phyloP scores from a whole-genome alignment of 2,113 vertebrate genomes.

The Platanista minor region DNA sequence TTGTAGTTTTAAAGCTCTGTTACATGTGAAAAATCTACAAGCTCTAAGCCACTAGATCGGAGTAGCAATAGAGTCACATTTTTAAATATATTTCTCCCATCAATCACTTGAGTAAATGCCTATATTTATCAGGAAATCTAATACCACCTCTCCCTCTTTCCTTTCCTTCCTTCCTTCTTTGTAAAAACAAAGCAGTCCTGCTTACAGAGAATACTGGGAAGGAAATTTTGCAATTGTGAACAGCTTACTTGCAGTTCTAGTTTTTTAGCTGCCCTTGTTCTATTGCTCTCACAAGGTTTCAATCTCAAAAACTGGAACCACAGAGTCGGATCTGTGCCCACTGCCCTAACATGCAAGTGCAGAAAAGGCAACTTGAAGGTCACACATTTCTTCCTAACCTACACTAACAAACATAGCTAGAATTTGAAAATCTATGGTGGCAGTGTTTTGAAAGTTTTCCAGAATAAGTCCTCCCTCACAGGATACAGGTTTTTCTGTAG shows the following conservation, averaged over 20 bases:
- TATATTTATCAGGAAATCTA: background rate
- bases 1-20: background rate
- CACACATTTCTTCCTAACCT: background rate
- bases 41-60: background rate
- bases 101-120: background rate
- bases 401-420: background rate
- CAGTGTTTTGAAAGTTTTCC: background rate
- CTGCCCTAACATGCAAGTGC: background rate
- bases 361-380: background rate
- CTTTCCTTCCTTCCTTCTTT: background rate
- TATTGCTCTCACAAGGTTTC: background rate
- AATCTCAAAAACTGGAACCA: background rate
- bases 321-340: background rate
- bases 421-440: background rate
- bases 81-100: background rate
- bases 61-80: background rate
- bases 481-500: background rate
- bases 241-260: background rate
- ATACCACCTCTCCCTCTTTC: background rate
- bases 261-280: background rate
- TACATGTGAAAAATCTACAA: background rate
- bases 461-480: background rate
- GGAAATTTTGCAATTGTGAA: background rate
- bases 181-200: background rate
- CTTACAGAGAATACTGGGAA: background rate